Percentiles rank a stretch among this genome's conserved stretches.
phyloP scores from a whole-genome alignment of 2,113 vertebrate species.

The Acinonyx jubatus region DNA sequence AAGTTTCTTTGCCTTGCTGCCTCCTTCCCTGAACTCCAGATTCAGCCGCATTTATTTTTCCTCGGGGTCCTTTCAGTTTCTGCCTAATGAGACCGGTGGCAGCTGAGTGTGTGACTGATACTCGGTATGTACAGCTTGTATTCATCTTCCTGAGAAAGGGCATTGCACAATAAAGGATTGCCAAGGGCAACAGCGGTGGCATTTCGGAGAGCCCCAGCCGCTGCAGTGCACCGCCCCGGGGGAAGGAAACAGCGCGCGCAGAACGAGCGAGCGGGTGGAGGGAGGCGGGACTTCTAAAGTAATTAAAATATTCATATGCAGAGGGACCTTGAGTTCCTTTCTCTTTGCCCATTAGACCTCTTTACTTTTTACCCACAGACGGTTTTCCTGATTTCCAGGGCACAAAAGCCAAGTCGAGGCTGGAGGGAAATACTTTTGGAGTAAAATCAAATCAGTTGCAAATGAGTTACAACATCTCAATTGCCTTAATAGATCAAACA shows the following conservation, averaged over 20 bases:
- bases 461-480: conserved; percentile 65
- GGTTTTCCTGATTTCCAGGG: conserved; percentile 39
- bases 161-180: conserved; percentile 63
- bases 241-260: conserved; percentile 54
- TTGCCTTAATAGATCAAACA: conserved; percentile 42
- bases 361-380: conserved; percentile 31
- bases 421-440: conserved; percentile 36
- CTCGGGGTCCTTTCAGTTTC: conserved; percentile 62
- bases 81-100: conserved; percentile 74
- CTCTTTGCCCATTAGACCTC: neutral
- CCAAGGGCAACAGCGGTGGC: conserved; percentile 71
- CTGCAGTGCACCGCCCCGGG: neutral
- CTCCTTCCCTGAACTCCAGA: conserved; percentile 30
- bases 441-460: conserved; percentile 45
- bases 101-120: conserved; percentile 65
- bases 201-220: conserved; percentile 62
- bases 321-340: conserved; percentile 10
- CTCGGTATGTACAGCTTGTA: conserved; percentile 63
- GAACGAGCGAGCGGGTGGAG: neutral
- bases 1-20: conserved; percentile 44
- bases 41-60: conserved; percentile 51
- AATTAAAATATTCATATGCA: conserved; percentile 26
- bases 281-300: neutral
- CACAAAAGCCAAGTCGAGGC: conserved; percentile 53
- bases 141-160: conserved; percentile 79